Percentiles rank a stretch among this genome's conserved stretches.
Conservation (phyloP, 2,797 vertebrate genomes). For the Cynopterus sphinx region DNA sequence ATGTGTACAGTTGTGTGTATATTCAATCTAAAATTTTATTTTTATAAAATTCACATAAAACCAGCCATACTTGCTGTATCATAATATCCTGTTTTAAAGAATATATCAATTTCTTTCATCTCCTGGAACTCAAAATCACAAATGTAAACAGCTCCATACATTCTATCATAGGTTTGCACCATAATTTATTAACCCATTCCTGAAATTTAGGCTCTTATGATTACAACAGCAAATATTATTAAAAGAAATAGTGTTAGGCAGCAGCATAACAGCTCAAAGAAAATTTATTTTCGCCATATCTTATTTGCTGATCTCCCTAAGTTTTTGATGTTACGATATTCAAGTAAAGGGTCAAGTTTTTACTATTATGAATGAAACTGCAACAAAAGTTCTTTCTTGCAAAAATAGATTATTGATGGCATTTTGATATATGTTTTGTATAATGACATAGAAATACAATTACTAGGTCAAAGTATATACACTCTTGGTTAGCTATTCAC, state of each 20-base stretch:
- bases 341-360: background rate
- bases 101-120: background rate
- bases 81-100: background rate
- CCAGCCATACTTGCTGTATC: background rate
- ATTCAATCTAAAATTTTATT: background rate
- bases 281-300: background rate
- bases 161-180: background rate
- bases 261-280: background rate
- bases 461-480: background rate
- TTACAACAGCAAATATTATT: background rate
- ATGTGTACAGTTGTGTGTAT: background rate
- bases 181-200: background rate
- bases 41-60: constrained; percentile 7
- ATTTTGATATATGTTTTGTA: background rate
- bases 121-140: background rate
- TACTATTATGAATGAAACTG: background rate
- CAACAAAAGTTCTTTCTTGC: background rate
- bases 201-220: background rate
- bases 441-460: background rate
- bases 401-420: background rate
- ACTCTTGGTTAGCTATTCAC: background rate
- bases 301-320: background rate
- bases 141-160: background rate
- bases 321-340: background rate
- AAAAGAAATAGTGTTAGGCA: background rate